These are phyloP conservation scores for Clitarchus hookeri DNA, from an alignment of 2,888 invertebrate genomes.

Conservation along the genomic window DNA sequence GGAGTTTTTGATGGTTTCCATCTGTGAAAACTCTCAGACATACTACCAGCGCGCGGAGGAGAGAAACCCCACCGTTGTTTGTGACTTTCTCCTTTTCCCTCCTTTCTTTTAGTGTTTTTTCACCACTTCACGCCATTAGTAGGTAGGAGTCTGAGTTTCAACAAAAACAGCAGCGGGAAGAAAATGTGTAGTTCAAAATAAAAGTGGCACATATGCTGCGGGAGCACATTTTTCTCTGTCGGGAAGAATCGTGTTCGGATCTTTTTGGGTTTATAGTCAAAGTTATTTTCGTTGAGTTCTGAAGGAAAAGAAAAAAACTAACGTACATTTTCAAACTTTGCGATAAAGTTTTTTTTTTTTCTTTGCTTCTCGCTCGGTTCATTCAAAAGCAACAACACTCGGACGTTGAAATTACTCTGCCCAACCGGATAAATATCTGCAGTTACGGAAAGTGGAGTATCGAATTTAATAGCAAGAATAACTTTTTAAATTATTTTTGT, in stretches of 20 bases:
- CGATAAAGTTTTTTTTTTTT: too few species aligned
- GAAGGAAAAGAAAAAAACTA: too few species aligned
- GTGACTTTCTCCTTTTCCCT: slow-evolving; percentile 10
- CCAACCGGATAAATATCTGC: too few species aligned
- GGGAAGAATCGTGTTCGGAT: background rate
- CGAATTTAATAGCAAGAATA: too few species aligned
- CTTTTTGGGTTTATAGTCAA: background rate
- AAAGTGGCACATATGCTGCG: slow-evolving; percentile 14
- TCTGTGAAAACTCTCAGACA: slow-evolving; percentile 37
- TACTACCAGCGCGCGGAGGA: background rate
- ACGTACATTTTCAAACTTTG: too few species aligned
- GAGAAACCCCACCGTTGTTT: background rate
- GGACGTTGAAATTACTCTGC: too few species aligned
- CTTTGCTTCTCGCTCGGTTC: too few species aligned
- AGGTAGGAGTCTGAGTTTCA: slow-evolving; percentile 19
- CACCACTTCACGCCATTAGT: slow-evolving; percentile 10
- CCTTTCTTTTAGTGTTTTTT: slow-evolving; percentile 16
- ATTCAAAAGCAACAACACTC: too few species aligned
- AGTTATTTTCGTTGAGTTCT: background rate
- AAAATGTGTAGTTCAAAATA: background rate
- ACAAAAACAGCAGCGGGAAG: background rate
- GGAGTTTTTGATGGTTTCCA: slow-evolving; percentile 30
- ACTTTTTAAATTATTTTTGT: too few species aligned
- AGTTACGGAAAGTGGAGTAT: too few species aligned
- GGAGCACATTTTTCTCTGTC: background rate